These are phyloP conservation scores for Botia almorhae DNA, from an alignment of 2,797 vertebrate species.

Conservation along the genomic window DNA sequence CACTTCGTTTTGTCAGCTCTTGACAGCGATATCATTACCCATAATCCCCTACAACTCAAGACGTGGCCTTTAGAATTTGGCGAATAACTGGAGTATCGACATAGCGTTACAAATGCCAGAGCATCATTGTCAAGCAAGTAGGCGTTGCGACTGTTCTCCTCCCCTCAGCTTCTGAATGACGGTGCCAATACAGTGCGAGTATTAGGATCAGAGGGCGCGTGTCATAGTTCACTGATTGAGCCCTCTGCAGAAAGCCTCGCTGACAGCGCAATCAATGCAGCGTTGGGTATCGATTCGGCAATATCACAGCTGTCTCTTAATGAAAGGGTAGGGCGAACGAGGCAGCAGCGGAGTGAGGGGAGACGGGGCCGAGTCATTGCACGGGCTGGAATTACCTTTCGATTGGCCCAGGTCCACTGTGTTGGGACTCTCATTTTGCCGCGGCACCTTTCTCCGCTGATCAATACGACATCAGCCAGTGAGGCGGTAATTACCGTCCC, in stretches of 20 bases:
- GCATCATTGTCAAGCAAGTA: constrained; percentile 39
- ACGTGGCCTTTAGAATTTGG: constrained; percentile 6
- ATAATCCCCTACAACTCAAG: constrained; percentile 45
- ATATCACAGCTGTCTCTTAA: constrained; percentile 92
- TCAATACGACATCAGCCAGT: constrained; percentile 90
- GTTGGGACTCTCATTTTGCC: constrained; percentile 89
- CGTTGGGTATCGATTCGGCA: constrained; percentile 86
- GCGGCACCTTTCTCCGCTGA: constrained; percentile 86
- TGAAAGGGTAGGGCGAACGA: constrained; percentile 79
- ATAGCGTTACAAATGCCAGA: constrained; percentile 45
- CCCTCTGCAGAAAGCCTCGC: constrained; percentile 76
- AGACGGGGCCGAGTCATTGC: constrained; percentile 75
- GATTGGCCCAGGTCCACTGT: constrained; percentile 84
- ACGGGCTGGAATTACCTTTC: constrained; percentile 93
- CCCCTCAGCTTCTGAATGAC: constrained; percentile 20
- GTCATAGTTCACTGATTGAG: constrained; percentile 85
- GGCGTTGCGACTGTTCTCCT: constrained; percentile 15
- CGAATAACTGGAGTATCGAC: constrained; percentile 55
- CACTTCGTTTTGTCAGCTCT: constrained; percentile 45
- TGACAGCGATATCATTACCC: constrained; percentile 52
- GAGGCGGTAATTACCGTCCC: constrained; percentile 86
- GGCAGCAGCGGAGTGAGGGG: constrained; percentile 41
- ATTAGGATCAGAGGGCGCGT: constrained; percentile 81
- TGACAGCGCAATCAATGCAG: constrained; percentile 90
- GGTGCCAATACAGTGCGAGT: constrained; percentile 67